Evolutionary conservation across 2,888 invertebrate species (phyloP).

Genomic region (Mesochorus sp.): DNA sequence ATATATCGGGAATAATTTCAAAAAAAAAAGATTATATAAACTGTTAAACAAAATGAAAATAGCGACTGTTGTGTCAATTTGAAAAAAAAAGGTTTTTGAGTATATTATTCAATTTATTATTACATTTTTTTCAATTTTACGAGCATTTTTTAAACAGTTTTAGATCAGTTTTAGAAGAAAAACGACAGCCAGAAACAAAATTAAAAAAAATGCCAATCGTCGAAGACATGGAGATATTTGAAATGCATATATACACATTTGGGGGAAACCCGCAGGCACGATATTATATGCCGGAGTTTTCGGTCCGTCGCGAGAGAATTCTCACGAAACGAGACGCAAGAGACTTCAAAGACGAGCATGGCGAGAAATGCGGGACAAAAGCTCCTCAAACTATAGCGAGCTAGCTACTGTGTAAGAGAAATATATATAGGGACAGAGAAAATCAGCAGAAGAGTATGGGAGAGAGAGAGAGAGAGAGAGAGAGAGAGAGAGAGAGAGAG

Average conservation of each 20-base stretch:
- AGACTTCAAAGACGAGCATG: slow-evolving; percentile 51
- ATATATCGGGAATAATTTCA: neutral
- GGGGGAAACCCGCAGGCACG: neutral
- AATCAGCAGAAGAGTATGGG: slow-evolving; percentile 3
- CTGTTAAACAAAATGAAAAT: no score
- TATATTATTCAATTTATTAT: no score
- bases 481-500: slow-evolving; percentile 27
- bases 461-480: slow-evolving; percentile 9
- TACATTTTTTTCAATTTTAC: neutral
- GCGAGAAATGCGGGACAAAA: slow-evolving; percentile 39
- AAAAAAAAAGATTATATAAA: no score
- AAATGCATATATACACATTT: no score
- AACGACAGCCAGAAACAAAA: no score
- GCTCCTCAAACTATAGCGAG: slow-evolving; percentile 20
- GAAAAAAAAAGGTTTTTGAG: no score
- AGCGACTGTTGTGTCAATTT: no score
- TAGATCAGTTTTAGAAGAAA: no score
- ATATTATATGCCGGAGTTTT: slow-evolving; percentile 23
- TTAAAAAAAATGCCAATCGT: no score
- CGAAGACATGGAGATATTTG: no score
- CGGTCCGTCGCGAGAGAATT: slow-evolving; percentile 10
- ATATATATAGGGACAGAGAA: neutral
- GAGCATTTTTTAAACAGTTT: no score
- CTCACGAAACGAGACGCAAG: slow-evolving; percentile 26
- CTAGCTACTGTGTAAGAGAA: neutral